These are phyloP conservation scores for Orchestes rusci DNA, from an alignment of 2,888 invertebrate genomes.

Conservation along the genomic window DNA sequence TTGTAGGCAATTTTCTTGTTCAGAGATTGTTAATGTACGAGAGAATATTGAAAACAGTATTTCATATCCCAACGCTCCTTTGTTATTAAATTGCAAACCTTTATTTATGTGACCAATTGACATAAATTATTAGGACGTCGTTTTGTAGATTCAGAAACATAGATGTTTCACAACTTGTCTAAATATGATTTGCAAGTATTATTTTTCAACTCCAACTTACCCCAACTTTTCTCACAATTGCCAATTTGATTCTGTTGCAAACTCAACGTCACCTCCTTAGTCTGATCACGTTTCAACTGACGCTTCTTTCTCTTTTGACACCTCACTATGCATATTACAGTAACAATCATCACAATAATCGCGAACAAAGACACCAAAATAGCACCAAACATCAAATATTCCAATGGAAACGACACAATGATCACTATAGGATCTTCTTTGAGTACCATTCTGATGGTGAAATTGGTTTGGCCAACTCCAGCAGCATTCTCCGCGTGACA, in stretches of 20 bases:
- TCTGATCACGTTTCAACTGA: slow-evolving; percentile 52
- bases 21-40: too few relatives aligned
- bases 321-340: slow-evolving; percentile 55
- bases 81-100: too few relatives aligned
- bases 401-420: slow-evolving; percentile 55
- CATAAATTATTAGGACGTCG: too few relatives aligned
- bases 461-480: slow-evolving; percentile 70
- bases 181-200: neutral
- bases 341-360: slow-evolving; percentile 56
- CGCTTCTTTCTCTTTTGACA: slow-evolving; percentile 34
- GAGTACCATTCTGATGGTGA: slow-evolving; percentile 68
- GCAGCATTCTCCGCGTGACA: slow-evolving; percentile 82
- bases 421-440: slow-evolving; percentile 66
- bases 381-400: slow-evolving; percentile 61
- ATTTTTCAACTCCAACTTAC: slow-evolving; percentile 8
- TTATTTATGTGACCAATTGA: too few relatives aligned
- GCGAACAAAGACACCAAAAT: slow-evolving; percentile 57
- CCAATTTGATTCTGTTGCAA: slow-evolving; percentile 38
- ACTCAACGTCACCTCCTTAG: slow-evolving; percentile 45
- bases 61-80: too few relatives aligned
- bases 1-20: too few relatives aligned
- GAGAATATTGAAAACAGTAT: too few relatives aligned
- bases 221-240: slow-evolving; percentile 18
- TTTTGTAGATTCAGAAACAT: too few relatives aligned
- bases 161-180: too few relatives aligned